Percentiles rank a stretch among this genome's conserved stretches.
Conservation (phyloP, 2,888 invertebrate genomes). For the Phyto melanocephala region DNA sequence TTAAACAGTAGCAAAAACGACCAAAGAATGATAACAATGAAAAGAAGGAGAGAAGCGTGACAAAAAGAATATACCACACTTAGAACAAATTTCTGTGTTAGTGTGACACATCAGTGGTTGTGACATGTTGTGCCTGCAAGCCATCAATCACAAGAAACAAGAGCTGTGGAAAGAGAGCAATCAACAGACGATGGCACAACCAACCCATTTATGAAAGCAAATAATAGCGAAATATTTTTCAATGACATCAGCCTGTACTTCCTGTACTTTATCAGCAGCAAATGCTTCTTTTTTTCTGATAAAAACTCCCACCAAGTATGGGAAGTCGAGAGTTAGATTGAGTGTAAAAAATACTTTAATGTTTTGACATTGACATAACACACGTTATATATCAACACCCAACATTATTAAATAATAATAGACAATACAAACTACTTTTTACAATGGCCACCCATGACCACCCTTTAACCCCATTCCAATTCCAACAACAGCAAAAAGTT, state of each 20-base stretch:
- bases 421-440: background rate
- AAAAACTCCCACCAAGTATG: background rate
- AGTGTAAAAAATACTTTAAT: conserved; percentile 50
- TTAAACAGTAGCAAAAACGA: too few relatives aligned
- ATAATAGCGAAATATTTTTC: conserved; percentile 57
- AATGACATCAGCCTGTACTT: conserved; percentile 14
- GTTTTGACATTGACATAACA: conserved; percentile 67
- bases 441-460: too few relatives aligned
- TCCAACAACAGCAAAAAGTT: too few relatives aligned
- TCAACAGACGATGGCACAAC: background rate
- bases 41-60: background rate
- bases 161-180: background rate
- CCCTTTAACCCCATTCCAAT: too few relatives aligned
- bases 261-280: background rate
- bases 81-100: conserved; percentile 37
- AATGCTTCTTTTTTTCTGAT: background rate
- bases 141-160: conserved; percentile 50
- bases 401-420: conserved; percentile 23
- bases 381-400: conserved; percentile 67
- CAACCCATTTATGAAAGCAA: conserved; percentile 64
- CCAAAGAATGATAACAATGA: background rate
- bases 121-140: conserved; percentile 46
- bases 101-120: conserved; percentile 43
- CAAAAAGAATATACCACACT: background rate
- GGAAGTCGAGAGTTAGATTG: background rate